Percentiles rank a stretch among this genome's conserved stretches.
Conservation (phyloP, 2,797 vertebrate genomes). For the Gymnopithys bicolor region DNA sequence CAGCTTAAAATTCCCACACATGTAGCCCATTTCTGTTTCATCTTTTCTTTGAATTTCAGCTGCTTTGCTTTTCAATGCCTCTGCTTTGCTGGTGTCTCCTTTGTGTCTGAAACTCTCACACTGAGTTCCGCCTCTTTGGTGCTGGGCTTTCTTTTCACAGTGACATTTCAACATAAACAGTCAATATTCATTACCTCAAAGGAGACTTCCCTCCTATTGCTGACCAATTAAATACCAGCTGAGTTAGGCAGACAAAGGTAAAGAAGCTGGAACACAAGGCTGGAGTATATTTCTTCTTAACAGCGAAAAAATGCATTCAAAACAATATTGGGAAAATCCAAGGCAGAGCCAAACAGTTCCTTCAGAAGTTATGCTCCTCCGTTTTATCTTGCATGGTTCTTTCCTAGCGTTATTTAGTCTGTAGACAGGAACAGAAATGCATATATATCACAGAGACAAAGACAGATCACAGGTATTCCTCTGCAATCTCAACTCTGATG, state of each 20-base stretch:
- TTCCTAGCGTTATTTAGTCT: background rate
- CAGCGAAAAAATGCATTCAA: conserved; percentile 59
- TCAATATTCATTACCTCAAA: conserved; percentile 93
- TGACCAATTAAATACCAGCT: conserved; percentile 98
- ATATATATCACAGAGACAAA: background rate
- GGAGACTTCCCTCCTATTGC: conserved; percentile 91
- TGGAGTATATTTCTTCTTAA: conserved; percentile 48
- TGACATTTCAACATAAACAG: conserved; percentile 95
- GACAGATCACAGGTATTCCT: background rate
- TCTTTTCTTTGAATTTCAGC: conserved; percentile 79
- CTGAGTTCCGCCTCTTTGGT: conserved; percentile 87
- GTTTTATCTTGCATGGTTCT: conserved; percentile 14
- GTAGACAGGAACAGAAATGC: background rate
- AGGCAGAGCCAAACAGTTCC: conserved; percentile 34
- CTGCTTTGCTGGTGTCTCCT: conserved; percentile 87
- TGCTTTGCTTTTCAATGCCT: conserved; percentile 81
- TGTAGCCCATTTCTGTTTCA: conserved; percentile 75
- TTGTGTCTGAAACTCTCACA: conserved; percentile 91
- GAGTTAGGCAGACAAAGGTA: conserved; percentile 83
- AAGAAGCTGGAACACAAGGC: conserved; percentile 69
- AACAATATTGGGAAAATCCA: conserved; percentile 36
- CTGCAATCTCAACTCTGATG: background rate
- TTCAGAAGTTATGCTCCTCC: conserved; percentile 27
- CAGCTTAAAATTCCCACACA: conserved; percentile 83
- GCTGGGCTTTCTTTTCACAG: conserved; percentile 89